These are phyloP conservation scores for Columbina picui DNA, from an alignment of 2,113 vertebrate genomes.

Conservation along the genomic window DNA sequence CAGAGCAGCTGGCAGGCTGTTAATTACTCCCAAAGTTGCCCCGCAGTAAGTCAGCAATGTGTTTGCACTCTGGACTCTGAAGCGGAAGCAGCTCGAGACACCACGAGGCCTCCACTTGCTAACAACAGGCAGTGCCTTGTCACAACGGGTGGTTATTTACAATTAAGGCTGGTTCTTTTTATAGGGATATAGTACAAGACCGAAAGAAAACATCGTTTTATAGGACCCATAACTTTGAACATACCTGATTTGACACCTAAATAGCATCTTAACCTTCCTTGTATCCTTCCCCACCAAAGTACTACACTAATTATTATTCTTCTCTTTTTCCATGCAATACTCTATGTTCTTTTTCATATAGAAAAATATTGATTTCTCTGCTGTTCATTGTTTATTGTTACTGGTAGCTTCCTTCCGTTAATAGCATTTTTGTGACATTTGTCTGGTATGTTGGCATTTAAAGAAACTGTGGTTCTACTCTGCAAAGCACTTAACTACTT, in stretches of 20 bases:
- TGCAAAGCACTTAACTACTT: constrained; percentile 1
- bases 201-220: not conserved
- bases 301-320: not conserved
- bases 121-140: not conserved
- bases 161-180: not conserved
- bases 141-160: not conserved
- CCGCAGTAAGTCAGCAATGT: not conserved
- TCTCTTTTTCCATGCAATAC: not conserved
- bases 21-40: not conserved
- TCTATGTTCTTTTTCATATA: not conserved
- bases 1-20: not conserved
- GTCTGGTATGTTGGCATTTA: not conserved
- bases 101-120: not conserved
- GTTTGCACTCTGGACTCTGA: not conserved
- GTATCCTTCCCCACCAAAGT: not conserved
- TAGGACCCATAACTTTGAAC: not conserved
- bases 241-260: not conserved
- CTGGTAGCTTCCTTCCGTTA: not conserved
- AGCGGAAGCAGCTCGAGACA: not conserved
- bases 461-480: not conserved
- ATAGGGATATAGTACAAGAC: not conserved
- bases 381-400: not conserved
- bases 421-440: not conserved
- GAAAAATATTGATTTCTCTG: not conserved
- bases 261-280: not conserved